Evolutionary conservation across 1,140 invertebrate genomes (phyloP), one percentile per base, ranked within the genome.

Genomic region (Drosophila tristis): DNA sequence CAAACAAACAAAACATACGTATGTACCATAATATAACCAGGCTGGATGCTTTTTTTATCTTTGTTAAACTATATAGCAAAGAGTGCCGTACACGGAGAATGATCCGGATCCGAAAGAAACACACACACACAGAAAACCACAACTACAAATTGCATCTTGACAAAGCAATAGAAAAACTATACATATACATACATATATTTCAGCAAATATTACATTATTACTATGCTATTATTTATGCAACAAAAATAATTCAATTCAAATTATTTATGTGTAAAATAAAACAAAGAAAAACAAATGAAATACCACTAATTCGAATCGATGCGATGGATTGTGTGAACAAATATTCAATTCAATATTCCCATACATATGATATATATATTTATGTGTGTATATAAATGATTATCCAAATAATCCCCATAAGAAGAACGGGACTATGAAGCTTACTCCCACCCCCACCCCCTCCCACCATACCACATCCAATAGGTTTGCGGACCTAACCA

Each of bases 181-280:
- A 63, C 78, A 56, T 15, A 49, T 5, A 58, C 23, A 49, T 20
- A 29, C 39, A 47, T 26, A 48, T 67, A 67, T 35, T 56, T 64
- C 29, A 31, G 55, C 35, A 53, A 55, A 55, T 63, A 44, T 70
- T 35, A 62, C 67, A 55, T 55, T 53, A 23, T 57, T 31, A 60
- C 62, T 79, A 79, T 49, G 70, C 74, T 87, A 81, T 71, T 78
- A 87, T 78, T 86, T 86, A 86, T 87, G 78, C 81, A 74, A 61
- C 57, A 78, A 74, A 74, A 78, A 39, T 39, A 13, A 39, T 39
- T 29, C 26, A 85, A 80, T 74, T 81, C 43, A 45, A 80, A 77
- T 71, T 86, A 80, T 85, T 86, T 85, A 78, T 86, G 82, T 87
- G 74, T 71, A 80, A 61, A 81, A 74, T 61, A 57, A 9, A 62